phyloP scores from a whole-genome alignment of 2,888 invertebrate species.

The Ophraella communa region DNA sequence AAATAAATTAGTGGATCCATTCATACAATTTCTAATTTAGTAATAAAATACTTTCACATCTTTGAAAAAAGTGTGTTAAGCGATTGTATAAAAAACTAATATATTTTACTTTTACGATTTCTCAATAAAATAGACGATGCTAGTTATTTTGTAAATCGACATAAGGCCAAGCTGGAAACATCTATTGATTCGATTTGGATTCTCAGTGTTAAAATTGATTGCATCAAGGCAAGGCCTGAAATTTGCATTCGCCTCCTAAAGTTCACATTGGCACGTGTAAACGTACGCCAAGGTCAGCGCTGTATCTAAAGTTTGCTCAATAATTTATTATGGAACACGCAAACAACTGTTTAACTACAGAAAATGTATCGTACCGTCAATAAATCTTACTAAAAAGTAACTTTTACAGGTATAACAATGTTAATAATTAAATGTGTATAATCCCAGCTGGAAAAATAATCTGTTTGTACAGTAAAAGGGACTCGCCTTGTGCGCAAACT shows the following conservation, averaged over 20 bases:
- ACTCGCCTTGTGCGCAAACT: slow-evolving; percentile 2
- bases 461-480: not conserved
- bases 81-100: too few species aligned
- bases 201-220: slow-evolving; percentile 19
- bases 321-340: not conserved
- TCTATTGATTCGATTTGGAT: slow-evolving; percentile 5
- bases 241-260: slow-evolving; percentile 28
- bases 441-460: not conserved
- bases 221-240: slow-evolving; percentile 11
- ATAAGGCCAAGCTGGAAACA: not conserved
- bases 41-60: too few species aligned
- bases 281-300: slow-evolving; percentile 38
- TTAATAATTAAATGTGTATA: not conserved
- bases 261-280: slow-evolving; percentile 44
- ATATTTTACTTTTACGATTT: not conserved
- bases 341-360: not conserved
- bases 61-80: too few species aligned
- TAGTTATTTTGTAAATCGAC: too few species aligned
- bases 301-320: not conserved
- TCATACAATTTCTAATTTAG: too few species aligned
- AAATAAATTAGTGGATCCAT: too few species aligned
- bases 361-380: not conserved
- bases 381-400: not conserved
- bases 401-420: not conserved
- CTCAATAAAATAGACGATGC: not conserved